Conservation (phyloP, 2,888 invertebrate species). For the Drosophila neonasuta region DNA sequence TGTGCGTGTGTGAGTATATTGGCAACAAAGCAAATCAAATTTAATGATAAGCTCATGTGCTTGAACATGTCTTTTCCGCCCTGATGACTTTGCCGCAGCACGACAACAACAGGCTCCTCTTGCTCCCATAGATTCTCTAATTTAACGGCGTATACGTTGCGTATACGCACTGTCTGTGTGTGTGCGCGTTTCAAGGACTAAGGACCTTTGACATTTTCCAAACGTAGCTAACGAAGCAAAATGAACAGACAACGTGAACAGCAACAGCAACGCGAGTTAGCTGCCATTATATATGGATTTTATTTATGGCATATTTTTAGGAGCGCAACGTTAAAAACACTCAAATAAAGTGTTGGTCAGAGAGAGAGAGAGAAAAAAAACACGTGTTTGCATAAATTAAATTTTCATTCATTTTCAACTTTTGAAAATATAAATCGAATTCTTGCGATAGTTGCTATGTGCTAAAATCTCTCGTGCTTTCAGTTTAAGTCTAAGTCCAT, state of each 20-base stretch:
- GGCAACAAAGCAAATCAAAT: slow-evolving; percentile 71
- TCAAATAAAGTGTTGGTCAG: slow-evolving; percentile 53
- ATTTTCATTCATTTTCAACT: background rate
- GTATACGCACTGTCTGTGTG: slow-evolving; percentile 51
- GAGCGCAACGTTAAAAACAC: slow-evolving; percentile 46
- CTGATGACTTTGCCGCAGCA: slow-evolving; percentile 51
- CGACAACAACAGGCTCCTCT: slow-evolving; percentile 47
- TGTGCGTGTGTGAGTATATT: slow-evolving; percentile 25
- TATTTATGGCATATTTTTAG: slow-evolving; percentile 75
- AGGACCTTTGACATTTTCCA: slow-evolving; percentile 50
- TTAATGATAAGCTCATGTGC: slow-evolving; percentile 71
- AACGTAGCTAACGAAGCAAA: slow-evolving; percentile 68
- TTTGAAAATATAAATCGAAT: slow-evolving; percentile 20
- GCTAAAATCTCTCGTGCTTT: slow-evolving; percentile 54
- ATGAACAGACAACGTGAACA: slow-evolving; percentile 43
- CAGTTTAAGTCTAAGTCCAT: slow-evolving; percentile 70
- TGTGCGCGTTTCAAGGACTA: slow-evolving; percentile 24
- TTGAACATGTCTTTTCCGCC: slow-evolving; percentile 67
- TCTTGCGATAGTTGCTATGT: slow-evolving; percentile 43
- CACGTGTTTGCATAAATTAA: slow-evolving; percentile 45
- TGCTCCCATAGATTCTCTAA: slow-evolving; percentile 55
- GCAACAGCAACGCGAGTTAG: slow-evolving; percentile 13
- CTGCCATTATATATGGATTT: slow-evolving; percentile 59
- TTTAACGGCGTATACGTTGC: slow-evolving; percentile 52
- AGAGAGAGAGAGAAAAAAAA: background rate